A percentile compares a stretch with the other conserved stretches of the same genome.
Conservation (phyloP, 2,888 invertebrate species). For the Chouioia cunea region DNA sequence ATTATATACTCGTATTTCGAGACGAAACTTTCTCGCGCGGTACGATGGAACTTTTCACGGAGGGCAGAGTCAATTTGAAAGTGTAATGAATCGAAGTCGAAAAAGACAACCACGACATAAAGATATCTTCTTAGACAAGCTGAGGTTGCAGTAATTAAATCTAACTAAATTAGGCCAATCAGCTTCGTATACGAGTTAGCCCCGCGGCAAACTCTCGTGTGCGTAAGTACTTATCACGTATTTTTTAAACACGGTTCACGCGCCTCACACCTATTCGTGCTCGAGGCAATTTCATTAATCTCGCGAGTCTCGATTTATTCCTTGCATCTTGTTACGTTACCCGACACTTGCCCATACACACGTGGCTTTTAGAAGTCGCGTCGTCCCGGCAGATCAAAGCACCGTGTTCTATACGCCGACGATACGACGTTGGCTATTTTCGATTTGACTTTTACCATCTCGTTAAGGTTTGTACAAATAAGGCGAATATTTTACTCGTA, state of each 20-base stretch:
- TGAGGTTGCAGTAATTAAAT: slow-evolving; percentile 61
- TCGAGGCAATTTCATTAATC: slow-evolving; percentile 66
- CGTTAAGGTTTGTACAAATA: too few relatives aligned
- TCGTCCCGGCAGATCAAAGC: too few relatives aligned
- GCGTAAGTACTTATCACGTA: slow-evolving; percentile 6
- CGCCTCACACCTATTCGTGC: slow-evolving; percentile 57
- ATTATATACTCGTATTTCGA: background rate
- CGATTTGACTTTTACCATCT: too few relatives aligned
- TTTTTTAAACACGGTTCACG: slow-evolving; percentile 51
- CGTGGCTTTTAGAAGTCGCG: too few relatives aligned
- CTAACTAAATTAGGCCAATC: slow-evolving; percentile 66
- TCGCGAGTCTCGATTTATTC: slow-evolving; percentile 64
- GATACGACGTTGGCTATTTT: too few relatives aligned
- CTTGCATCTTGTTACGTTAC: slow-evolving; percentile 47
- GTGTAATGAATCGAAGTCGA: slow-evolving; percentile 32
- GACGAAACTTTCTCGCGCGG: slow-evolving; percentile 2
- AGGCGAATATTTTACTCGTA: too few relatives aligned
- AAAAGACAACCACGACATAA: slow-evolving; percentile 49
- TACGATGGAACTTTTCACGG: slow-evolving; percentile 2
- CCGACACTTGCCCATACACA: too few relatives aligned
- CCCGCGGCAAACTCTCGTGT: slow-evolving; percentile 32
- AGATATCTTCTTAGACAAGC: too few relatives aligned
- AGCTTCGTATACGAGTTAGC: slow-evolving; percentile 48
- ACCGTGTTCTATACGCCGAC: too few relatives aligned
- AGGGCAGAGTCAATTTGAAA: slow-evolving; percentile 22